phyloP scores from a whole-genome alignment of 2,113 vertebrate genomes.

The Hipposideros armiger region DNA sequence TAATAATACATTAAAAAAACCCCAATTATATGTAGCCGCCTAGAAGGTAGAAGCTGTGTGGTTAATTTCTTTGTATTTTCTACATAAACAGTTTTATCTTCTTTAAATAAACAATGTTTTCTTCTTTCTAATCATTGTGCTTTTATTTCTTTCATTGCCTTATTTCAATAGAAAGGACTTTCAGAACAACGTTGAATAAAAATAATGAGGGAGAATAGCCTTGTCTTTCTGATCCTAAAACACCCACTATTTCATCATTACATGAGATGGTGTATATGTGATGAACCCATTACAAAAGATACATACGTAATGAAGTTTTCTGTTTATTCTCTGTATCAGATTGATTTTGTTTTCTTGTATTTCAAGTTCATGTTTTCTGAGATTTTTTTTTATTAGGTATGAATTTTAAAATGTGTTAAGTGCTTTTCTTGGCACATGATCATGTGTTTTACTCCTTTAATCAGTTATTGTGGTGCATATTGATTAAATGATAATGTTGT shows the following conservation, averaged over 20 bases:
- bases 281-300: fast-evolving
- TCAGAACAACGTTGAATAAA: neutral
- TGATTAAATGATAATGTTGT: neutral
- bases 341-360: neutral
- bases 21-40: neutral
- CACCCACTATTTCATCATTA: neutral
- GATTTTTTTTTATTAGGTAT: neutral
- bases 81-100: neutral
- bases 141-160: neutral
- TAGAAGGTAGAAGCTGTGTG: neutral
- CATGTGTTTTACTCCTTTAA: neutral
- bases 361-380: neutral
- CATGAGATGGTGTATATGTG: fast-evolving
- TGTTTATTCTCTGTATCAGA: neutral
- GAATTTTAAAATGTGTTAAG: neutral
- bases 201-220: neutral
- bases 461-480: neutral
- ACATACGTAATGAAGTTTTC: fast-evolving
- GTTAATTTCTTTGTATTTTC: neutral
- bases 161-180: neutral
- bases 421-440: neutral
- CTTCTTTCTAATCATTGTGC: neutral
- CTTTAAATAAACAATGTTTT: neutral
- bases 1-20: neutral
- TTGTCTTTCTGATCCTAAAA: neutral